Percentiles rank a stretch among this genome's conserved stretches.
Evolutionary conservation across 1,140 invertebrate genomes (phyloP).

Genomic region (Drosophila parvula): DNA sequence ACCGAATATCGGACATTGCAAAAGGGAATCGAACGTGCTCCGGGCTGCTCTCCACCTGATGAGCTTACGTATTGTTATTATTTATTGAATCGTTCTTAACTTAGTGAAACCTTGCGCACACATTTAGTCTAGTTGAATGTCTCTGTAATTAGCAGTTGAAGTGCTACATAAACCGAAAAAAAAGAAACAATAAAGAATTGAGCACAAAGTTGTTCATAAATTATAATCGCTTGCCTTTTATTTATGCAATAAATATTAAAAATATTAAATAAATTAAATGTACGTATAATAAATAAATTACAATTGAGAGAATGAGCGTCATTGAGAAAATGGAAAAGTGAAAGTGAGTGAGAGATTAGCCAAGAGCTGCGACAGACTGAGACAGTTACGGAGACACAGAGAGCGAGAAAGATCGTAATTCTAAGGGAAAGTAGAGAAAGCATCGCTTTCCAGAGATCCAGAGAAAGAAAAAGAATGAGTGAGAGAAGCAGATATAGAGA

Average conservation of each 20-base stretch:
- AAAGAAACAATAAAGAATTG: constrained; percentile 57
- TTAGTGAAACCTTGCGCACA: constrained; percentile 63
- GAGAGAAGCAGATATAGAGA: constrained; percentile 12
- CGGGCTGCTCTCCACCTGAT: constrained; percentile 45
- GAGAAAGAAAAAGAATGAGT: neutral
- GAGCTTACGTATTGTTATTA: constrained; percentile 50
- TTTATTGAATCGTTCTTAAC: constrained; percentile 65
- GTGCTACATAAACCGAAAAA: constrained; percentile 74
- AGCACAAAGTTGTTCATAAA: constrained; percentile 59
- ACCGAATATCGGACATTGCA: constrained; percentile 42
- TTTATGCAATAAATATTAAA: constrained; percentile 62
- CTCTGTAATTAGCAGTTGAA: constrained; percentile 68
- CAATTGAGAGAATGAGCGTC: constrained; percentile 29
- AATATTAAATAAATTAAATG: constrained; percentile 54
- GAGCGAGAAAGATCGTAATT: constrained; percentile 24
- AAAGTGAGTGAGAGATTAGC: constrained; percentile 25
- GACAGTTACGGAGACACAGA: neutral
- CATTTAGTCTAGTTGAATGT: constrained; percentile 66
- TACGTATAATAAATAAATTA: constrained; percentile 46
- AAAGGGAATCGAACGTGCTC: constrained; percentile 37
- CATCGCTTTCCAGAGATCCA: constrained; percentile 20
- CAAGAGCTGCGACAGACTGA: neutral
- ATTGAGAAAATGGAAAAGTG: constrained; percentile 39
- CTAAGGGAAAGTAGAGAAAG: constrained; percentile 33
- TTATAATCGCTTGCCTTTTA: constrained; percentile 49